Conservation (phyloP, 2,113 vertebrate species). For the Corynorhinus townsendii region DNA sequence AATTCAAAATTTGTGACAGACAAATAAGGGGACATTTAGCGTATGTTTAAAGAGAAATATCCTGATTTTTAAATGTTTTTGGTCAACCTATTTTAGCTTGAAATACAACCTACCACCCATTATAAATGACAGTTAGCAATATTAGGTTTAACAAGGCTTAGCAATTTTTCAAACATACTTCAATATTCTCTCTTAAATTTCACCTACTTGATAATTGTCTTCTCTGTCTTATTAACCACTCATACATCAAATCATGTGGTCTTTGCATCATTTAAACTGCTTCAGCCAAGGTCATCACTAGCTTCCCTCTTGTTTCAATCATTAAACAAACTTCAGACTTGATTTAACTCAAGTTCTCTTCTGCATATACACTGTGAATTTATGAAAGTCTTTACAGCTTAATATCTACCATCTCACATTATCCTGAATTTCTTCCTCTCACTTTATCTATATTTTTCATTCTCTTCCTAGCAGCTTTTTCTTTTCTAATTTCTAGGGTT, state of each 20-base stretch:
- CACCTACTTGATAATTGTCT: neutral
- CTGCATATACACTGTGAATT: neutral
- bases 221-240: neutral
- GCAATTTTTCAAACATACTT: neutral
- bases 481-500: neutral
- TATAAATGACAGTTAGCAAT: neutral
- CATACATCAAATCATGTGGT: neutral
- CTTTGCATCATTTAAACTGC: neutral
- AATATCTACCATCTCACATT: neutral
- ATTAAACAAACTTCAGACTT: neutral
- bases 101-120: neutral
- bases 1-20: neutral
- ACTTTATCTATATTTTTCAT: neutral
- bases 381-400: neutral
- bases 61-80: neutral
- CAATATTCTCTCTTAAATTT: neutral
- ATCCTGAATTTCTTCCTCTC: neutral
- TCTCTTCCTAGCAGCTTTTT: neutral
- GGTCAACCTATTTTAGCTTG: neutral
- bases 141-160: neutral
- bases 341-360: neutral
- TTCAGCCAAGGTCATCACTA: neutral
- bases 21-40: neutral
- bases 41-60: neutral
- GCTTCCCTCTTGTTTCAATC: neutral